Conservation (phyloP, 2,113 vertebrate genomes). For the Columbina picui region DNA sequence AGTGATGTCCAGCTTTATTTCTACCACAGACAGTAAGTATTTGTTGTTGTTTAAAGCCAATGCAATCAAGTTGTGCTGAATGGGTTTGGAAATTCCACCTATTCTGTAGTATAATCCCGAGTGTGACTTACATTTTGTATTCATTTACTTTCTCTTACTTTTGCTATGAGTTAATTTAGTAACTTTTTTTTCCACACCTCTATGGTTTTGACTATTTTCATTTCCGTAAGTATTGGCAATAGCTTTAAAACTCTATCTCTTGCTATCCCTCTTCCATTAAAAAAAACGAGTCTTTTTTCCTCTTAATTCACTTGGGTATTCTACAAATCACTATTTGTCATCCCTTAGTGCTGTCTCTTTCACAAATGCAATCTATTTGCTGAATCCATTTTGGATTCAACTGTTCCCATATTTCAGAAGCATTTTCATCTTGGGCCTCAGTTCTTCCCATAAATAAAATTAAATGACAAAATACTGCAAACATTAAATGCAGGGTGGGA, state of each 20-base stretch:
- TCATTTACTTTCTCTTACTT: not conserved
- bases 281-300: not conserved
- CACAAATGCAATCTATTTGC: not conserved
- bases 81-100: not conserved
- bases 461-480: not conserved
- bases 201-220: not conserved
- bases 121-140: not conserved
- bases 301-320: not conserved
- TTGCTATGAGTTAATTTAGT: not conserved
- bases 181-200: not conserved
- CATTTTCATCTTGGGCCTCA: not conserved
- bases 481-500: fast-evolving
- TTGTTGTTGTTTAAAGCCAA: not conserved
- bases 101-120: not conserved
- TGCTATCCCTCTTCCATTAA: not conserved
- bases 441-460: not conserved
- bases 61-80: not conserved
- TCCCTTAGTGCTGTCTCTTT: not conserved
- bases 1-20: not conserved
- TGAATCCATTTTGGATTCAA: not conserved
- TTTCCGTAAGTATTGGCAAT: not conserved
- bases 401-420: not conserved
- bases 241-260: not conserved
- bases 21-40: not conserved
- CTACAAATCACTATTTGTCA: not conserved